phyloP scores from a whole-genome alignment of 2,113 vertebrate genomes.

The Pseudopodoces humilis region DNA sequence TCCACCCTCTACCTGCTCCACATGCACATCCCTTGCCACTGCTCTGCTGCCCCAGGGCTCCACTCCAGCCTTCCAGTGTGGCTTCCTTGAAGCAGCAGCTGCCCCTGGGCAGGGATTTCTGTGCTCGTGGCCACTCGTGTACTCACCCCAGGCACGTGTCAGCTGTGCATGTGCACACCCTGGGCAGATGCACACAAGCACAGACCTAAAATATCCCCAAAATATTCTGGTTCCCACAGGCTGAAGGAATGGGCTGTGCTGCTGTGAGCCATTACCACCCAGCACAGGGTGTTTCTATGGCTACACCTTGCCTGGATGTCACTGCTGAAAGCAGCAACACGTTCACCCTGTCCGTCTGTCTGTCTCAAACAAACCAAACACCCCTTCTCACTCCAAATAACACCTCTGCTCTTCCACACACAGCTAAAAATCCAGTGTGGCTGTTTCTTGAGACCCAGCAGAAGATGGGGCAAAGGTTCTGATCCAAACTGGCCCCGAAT shows the following conservation, averaged over 20 bases:
- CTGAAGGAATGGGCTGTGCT: neutral
- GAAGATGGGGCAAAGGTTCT: neutral
- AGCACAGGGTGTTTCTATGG: slow-evolving; percentile 49
- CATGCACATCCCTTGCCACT: neutral
- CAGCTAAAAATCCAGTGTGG: neutral
- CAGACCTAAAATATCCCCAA: neutral
- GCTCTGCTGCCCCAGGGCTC: neutral
- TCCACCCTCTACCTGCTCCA: neutral
- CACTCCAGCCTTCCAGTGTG: neutral
- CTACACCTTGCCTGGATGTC: neutral
- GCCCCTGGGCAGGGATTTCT: neutral
- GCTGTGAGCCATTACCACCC: neutral
- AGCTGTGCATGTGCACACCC: neutral
- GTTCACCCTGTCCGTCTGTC: neutral
- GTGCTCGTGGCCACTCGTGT: neutral
- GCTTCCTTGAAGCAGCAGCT: neutral
- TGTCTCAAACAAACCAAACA: neutral
- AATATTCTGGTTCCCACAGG: neutral
- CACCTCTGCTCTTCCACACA: neutral
- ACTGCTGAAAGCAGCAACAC: neutral
- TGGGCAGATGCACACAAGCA: neutral
- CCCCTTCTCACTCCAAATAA: neutral
- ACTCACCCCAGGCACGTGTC: neutral
- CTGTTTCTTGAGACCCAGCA: neutral
- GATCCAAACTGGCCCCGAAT: neutral